These are phyloP conservation scores for Sipha maydis DNA, from an alignment of 2,888 invertebrate species.

Conservation along the genomic window DNA sequence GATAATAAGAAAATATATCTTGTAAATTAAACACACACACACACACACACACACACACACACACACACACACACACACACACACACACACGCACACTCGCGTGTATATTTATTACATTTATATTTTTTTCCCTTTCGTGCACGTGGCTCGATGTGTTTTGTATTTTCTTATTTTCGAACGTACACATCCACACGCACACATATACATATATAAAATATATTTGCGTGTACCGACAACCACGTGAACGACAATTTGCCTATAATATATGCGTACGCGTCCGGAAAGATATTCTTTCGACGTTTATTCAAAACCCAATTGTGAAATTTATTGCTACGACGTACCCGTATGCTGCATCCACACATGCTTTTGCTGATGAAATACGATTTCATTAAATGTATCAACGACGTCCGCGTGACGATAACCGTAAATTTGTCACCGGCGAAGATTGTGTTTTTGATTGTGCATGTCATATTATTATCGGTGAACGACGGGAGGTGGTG, in stretches of 20 bases:
- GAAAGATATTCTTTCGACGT: background rate
- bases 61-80: background rate
- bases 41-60: background rate
- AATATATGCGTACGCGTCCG: background rate
- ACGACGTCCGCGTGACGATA: slow-evolving; percentile 4
- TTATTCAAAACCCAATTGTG: background rate
- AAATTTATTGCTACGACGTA: slow-evolving; percentile 34
- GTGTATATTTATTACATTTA: background rate
- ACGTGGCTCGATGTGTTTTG: background rate
- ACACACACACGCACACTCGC: background rate
- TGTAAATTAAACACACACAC: slow-evolving; percentile 23
- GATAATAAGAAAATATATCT: slow-evolving; percentile 23
- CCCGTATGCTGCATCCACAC: background rate
- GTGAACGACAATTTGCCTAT: background rate
- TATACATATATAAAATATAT: background rate
- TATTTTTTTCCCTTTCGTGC: background rate
- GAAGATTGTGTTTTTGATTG: slow-evolving; percentile 48
- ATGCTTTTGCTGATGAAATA: slow-evolving; percentile 21
- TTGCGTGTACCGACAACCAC: background rate
- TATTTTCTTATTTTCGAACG: background rate
- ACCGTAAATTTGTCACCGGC: slow-evolving; percentile 50
- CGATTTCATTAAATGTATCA: slow-evolving; percentile 42
- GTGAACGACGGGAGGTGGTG: no score
- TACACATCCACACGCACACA: background rate
- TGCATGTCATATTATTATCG: background rate